Evolutionary conservation across 2,797 vertebrate genomes (phyloP), one percentile per base, ranked within the genome.

Genomic region (Anguilla megastoma): DNA sequence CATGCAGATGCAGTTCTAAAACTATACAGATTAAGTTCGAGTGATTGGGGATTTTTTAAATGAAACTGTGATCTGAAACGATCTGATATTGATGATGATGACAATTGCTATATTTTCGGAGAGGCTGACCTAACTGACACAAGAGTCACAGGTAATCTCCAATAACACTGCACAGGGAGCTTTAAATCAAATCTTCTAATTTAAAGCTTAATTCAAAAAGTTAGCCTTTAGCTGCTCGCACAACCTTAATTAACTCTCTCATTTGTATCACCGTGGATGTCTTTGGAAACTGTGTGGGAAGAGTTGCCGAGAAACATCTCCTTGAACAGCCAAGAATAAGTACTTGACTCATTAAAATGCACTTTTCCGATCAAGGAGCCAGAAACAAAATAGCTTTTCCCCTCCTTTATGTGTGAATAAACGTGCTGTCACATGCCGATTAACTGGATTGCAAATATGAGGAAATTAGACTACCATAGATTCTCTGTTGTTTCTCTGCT

Each of bases 261-360:
- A 36, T 74, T 74, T 74, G 69, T 16, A 33, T 74, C 69, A 74
- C 30, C 9, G 27, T 14, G 12, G 30, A 12, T 12, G n/a, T 66
- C 21, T 66, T 56, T 56, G 54, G 54, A 56, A 56, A 18, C 69
- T 74, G 69, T 74, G 69, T 36, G 69, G 69, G 69, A 74, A 33
- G 69, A 74, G 69, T 36, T 74, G 69, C 69, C 9, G 8, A 74
- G 69, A 74, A 74, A 74, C 69, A 16, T 74, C 69, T 74, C 69
- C 69, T 74, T 18, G 69, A 36, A 74, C 69, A 74, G 33, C 27
- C 18, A 74, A 74, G 30, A 74, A 74, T 74, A 74, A 74, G 12
- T 33, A 74, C 69, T 74, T 74, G 69, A 74, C 69, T 74, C 69
- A 74, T 33, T 74, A 30, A 12, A 36, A 74, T 16, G 27, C 27